Base-by-base conservation (phyloP, 2,797 vertebrate genomes). In the Hafferia zeledoni region DNA sequence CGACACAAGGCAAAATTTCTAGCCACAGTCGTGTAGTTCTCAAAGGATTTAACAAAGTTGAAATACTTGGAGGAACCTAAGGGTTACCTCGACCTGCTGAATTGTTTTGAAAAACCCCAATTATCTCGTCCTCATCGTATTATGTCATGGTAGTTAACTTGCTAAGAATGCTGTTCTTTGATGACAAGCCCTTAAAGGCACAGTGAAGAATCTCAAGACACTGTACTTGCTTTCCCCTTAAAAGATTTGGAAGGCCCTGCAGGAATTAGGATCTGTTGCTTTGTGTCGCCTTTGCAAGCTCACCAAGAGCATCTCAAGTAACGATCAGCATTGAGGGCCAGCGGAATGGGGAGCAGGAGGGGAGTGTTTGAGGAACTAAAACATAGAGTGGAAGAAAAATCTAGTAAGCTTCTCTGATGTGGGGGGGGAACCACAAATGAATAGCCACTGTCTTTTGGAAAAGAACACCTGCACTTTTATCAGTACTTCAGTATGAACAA, bases 101-200 rank as follows among this genome's bases (percentile, higher is more conserved):
- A 79, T 50, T 53, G 67, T 78, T 90, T 90, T 89, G 87, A 91
- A 90, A 91, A 79, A n/a, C 52, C 47, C 69, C 14, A 88, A 88
- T 91, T 91, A 90, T 67, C 80, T 93, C 74, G 71, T 80, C 49
- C 75, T 94, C 78, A 75, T 78, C 24, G 2, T 76, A 84, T 90
- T 94, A 86, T 72, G 59, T 95, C 83, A 89, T 39, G 59, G 59
- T 33, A 92, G 77, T 92, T 77, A 93, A 77, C 71, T 92, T 82
- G 89, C 52, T 83, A 65, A 67, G 80, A 93, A 95, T 35, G 83
- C 83, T 90, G 65, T 63, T 79, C 70, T 69, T 63, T 94, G 87
- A 90, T 61, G 85, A 75, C 65, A 55, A 83, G 55, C 61, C 64
- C 74, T 96, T 94, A 92, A 93, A 96, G 91, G 77, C 67, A 67